Evolutionary conservation across 2,113 vertebrate species (phyloP).

Genomic region (Petroica traversi): DNA sequence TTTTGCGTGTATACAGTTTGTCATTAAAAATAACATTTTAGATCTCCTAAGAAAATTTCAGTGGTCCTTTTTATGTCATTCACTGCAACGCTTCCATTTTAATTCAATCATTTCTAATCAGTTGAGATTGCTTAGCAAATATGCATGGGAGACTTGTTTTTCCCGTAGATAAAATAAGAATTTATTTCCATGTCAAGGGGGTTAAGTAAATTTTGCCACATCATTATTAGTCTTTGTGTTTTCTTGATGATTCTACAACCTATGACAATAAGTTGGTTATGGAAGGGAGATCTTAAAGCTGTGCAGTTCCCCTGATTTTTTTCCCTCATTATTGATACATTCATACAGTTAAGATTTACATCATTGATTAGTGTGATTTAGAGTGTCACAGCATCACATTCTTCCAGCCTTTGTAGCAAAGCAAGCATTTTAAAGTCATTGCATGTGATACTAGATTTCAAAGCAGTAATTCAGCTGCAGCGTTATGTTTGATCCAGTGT

Average conservation of each 20-base stretch:
- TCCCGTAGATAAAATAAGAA: background rate
- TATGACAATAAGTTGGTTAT: background rate
- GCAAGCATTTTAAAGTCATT: slow-evolving; percentile 38
- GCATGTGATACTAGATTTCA: slow-evolving; percentile 25
- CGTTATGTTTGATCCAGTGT: slow-evolving; percentile 4
- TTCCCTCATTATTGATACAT: slow-evolving; percentile 25
- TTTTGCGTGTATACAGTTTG: background rate
- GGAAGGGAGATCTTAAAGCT: background rate
- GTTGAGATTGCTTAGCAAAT: background rate
- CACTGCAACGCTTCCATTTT: background rate
- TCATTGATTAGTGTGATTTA: slow-evolving; percentile 59
- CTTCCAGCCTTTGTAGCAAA: slow-evolving; percentile 22
- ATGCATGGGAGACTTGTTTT: background rate
- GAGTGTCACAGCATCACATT: background rate
- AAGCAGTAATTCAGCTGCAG: slow-evolving; percentile 46
- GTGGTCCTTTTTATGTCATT: background rate
- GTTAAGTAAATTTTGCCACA: background rate
- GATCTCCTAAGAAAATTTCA: background rate
- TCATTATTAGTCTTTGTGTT: background rate
- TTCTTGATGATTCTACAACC: background rate
- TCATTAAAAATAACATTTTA: background rate
- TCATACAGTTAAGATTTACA: slow-evolving; percentile 35
- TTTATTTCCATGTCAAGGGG: background rate
- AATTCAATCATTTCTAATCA: background rate
- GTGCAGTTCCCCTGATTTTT: background rate